phyloP scores from a whole-genome alignment of 2,888 invertebrate genomes.

The Drosophila hamatofila region DNA sequence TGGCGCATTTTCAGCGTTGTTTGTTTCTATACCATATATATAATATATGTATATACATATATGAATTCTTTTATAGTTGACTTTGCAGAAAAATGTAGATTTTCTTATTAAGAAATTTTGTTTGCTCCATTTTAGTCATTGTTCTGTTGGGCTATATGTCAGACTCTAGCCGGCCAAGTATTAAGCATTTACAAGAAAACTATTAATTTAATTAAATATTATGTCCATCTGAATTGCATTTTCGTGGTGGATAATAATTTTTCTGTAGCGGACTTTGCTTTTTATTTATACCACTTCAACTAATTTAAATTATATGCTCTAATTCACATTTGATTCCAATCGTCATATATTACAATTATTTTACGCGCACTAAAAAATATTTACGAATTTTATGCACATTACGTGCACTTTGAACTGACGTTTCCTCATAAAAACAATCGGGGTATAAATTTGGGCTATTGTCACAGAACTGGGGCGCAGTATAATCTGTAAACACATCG shows the following conservation, averaged over 20 bases:
- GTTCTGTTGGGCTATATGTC: slow-evolving; percentile 35
- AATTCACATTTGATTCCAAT: slow-evolving; percentile 44
- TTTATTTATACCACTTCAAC: slow-evolving; percentile 46
- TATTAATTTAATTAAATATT: slow-evolving; percentile 5
- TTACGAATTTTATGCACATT: too few species aligned
- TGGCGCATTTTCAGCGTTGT: slow-evolving; percentile 73
- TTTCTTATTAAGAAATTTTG: slow-evolving; percentile 11
- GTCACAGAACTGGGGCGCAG: too few species aligned
- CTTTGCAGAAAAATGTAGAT: slow-evolving; percentile 23
- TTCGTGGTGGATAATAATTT: slow-evolving; percentile 36
- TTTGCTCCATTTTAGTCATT: slow-evolving; percentile 46
- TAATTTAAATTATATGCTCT: slow-evolving; percentile 73
- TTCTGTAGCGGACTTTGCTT: slow-evolving; percentile 27
- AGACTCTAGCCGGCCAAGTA: slow-evolving; percentile 30
- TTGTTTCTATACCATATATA: slow-evolving; percentile 46
- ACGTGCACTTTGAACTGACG: too few species aligned
- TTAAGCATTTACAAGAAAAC: slow-evolving; percentile 8
- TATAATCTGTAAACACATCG: too few species aligned
- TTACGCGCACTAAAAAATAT: too few species aligned
- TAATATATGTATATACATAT: slow-evolving; percentile 14
- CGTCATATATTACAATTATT: slow-evolving; percentile 55
- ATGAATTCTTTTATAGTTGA: slow-evolving; percentile 40
- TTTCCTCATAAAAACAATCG: too few species aligned
- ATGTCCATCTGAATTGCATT: not conserved
- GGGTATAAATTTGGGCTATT: too few species aligned